phyloP scores from a whole-genome alignment of 2,113 vertebrate genomes.

The Odocoileus hemionus region DNA sequence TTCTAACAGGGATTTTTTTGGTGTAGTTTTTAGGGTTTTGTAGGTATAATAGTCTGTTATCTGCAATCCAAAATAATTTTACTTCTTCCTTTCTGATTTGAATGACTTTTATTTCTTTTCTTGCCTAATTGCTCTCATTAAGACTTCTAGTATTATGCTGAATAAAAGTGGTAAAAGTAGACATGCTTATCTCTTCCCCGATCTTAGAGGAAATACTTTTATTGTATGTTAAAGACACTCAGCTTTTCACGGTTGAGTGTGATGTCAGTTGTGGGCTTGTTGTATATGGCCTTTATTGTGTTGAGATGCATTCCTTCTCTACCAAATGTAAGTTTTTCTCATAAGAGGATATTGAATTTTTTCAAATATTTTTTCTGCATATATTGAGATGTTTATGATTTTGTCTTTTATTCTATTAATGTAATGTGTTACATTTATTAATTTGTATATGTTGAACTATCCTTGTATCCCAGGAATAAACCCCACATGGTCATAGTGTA shows the following conservation, averaged over 20 bases:
- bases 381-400: not conserved
- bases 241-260: not conserved
- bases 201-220: not conserved
- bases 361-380: not conserved
- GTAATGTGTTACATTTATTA: not conserved
- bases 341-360: not conserved
- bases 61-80: not conserved
- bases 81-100: not conserved
- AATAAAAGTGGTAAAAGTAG: not conserved
- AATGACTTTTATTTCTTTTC: not conserved
- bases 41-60: not conserved
- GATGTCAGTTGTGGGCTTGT: not conserved
- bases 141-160: not conserved
- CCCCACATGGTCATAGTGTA: not conserved
- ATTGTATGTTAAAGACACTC: not conserved
- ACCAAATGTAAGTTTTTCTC: not conserved
- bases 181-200: not conserved
- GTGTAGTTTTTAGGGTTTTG: not conserved
- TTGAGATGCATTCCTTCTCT: not conserved
- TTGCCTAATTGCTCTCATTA: not conserved
- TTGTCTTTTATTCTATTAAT: not conserved
- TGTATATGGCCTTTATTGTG: not conserved
- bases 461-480: not conserved
- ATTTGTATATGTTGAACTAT: not conserved
- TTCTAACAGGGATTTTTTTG: not conserved